Evolutionary conservation across 2,888 invertebrate species (phyloP), one percentile per base, ranked within the genome.

Genomic region (Hetaerina titia): DNA sequence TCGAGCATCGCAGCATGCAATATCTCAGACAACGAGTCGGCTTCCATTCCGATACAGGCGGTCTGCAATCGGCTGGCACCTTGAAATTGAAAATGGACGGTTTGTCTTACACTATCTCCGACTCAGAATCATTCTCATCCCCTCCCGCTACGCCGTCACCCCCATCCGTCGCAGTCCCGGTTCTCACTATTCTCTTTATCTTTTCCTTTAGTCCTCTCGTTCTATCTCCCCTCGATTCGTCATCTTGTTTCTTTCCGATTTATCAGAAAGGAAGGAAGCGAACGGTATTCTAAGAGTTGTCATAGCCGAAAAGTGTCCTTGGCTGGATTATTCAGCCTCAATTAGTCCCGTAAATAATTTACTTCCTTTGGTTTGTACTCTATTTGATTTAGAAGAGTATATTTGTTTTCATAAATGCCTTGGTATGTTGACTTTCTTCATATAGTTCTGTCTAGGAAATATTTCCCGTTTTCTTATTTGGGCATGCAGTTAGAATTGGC

Each of bases 31-130:
- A 63, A 31, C 25, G 63, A 25, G 81, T 81, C 81, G 81, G 81
- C 81, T 81, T 31, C 25, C 31, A 19, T 9, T 81, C 81, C 31
- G 81, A 81, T 81, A 81, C 81, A 63, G 69, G 69, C 90, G 56
- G 57, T 69, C 45, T 31, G 45, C 45, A 13, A 69, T 69, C 69
- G 92, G 92, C n/a, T 22, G 31, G 63, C 69, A n/a, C 92, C 64
- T 92, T 74, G 69, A 92, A 92, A 92, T 74, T 69, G 69, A 92
- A 92, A 92, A 69, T n/a, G 92, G 64, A 74, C 92, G 74, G 92
- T 69, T 74, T 25, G 45, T 45, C 92, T 92, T 69, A 69, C 45
- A 56, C 69, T 92, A 92, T 92, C 92, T 92, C 22, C 22, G 31
- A 15, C 63, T 63, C 63, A 63, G 60, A 13, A 90, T 81, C 81